A percentile compares a stretch with the other conserved stretches of the same genome.
phyloP scores from a whole-genome alignment of 2,113 vertebrate genomes.

The Regulus satrapa region DNA sequence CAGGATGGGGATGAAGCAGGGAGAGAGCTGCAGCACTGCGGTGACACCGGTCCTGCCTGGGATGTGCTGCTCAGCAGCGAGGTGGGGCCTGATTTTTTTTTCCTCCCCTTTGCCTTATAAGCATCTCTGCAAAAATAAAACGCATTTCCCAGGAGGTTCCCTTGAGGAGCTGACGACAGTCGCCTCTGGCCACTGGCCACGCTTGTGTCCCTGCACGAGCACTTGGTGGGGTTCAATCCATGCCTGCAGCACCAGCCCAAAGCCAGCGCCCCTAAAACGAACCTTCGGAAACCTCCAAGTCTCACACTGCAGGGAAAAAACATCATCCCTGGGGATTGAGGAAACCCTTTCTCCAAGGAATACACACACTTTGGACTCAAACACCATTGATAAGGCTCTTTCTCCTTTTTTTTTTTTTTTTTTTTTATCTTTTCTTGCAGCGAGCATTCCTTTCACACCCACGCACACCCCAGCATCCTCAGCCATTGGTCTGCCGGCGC shows the following conservation, averaged over 20 bases:
- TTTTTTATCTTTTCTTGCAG: neutral
- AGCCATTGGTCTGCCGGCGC: neutral
- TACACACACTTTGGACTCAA: neutral
- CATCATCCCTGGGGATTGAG: neutral
- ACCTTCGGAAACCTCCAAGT: neutral
- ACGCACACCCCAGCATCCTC: constrained; percentile 4
- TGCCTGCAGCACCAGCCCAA: neutral
- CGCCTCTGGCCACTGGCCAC: rapidly evolving
- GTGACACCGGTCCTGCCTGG: neutral
- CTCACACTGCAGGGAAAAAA: neutral
- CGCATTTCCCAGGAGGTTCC: neutral
- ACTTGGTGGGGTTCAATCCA: neutral
- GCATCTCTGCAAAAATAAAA: neutral
- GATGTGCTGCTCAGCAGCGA: rapidly evolving
- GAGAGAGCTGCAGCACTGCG: rapidly evolving
- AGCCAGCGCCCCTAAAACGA: neutral
- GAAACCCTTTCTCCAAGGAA: neutral
- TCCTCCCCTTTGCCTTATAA: neutral
- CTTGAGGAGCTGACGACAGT: neutral
- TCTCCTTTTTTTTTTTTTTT: neutral
- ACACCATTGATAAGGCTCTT: neutral
- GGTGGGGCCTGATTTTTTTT: neutral
- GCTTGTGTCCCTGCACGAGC: rapidly evolving
- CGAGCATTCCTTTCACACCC: constrained; percentile 40
- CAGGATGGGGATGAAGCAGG: rapidly evolving